Conservation (phyloP, 2,888 invertebrate genomes). For the Spilarctia lutea region DNA sequence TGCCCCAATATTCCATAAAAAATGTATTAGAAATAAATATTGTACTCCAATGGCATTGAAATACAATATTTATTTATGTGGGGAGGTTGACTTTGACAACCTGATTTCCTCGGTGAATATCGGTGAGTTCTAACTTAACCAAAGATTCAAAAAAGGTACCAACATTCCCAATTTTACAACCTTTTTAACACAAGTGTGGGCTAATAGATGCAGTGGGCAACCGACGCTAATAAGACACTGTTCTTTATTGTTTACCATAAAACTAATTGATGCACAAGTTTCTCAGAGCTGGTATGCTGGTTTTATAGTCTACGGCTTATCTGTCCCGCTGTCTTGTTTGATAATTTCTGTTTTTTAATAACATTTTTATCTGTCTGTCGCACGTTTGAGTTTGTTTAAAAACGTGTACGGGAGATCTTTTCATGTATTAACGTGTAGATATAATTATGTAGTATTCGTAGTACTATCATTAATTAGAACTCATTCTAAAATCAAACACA, state of each 20-base stretch:
- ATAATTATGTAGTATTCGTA: no score
- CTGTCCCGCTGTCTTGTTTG: background rate
- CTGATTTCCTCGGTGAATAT: background rate
- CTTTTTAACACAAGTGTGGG: conserved; percentile 48
- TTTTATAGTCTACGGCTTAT: conserved; percentile 52
- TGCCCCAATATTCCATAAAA: no score
- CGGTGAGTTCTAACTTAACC: background rate
- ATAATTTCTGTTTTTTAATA: background rate
- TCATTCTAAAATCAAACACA: no score
- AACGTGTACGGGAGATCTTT: background rate
- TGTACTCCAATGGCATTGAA: no score
- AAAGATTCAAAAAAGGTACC: background rate
- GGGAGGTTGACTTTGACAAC: background rate
- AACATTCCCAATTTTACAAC: conserved; percentile 48
- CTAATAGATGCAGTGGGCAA: conserved; percentile 29
- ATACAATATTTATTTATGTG: no score
- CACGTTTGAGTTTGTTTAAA: background rate
- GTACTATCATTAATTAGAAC: no score
- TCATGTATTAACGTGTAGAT: background rate
- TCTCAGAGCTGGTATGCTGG: conserved; percentile 55
- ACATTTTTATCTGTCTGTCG: background rate
- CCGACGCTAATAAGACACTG: conserved; percentile 60
- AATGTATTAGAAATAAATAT: no score
- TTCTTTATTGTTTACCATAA: conserved; percentile 68
- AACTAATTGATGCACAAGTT: conserved; percentile 75